Evolutionary conservation across 1,140 invertebrate genomes (phyloP), one percentile per base, ranked within the genome.

Genomic region (Phortica variegata): DNA sequence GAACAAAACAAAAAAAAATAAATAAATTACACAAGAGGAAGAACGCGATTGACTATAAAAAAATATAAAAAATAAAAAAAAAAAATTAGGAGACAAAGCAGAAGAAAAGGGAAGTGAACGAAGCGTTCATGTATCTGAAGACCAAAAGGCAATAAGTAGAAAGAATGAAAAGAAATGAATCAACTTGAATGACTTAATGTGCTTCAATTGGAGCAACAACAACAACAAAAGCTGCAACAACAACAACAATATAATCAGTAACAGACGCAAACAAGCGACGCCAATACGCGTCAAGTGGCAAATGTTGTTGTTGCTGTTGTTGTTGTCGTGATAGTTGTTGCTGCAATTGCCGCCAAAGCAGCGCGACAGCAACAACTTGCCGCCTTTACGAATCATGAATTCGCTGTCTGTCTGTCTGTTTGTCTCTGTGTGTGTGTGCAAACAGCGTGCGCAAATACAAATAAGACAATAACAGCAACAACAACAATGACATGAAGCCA

Each of bases 171-270:
- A 44, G 18, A 20, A 26, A 16, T 15, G 17, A 38, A 48, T 16
- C 46, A 19, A 34, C 20, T 20, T 29, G 21, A 44, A 34, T 42
- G 20, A 49, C 42, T 21, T 45, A 36, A 53, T 34, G 34, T 26
- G 17, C 17, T 8, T 8, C 38, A 47, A 31, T 45, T 46, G 39
- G 19, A 13, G 36, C 36, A 18, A 38, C 36, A 18, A 19, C 36
- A 38, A 38, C 36, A 38, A 38, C 15, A 38, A 19, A 26, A 26
- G 10, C 23, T 6, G 10, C 23, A 26, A 12, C 36, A 38, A 16
- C 36, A 34, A 18, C 18, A 39, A 12, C 31, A 48, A 46, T n/a
- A 16, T 12, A 17, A 42, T 18, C 17, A 43, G 47, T 13, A 39
- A 42, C 10, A 20, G 13, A 6, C 9, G 32, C 31, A 33, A 29